phyloP scores from a whole-genome alignment of 2,113 vertebrate species.

The Esox niger region DNA sequence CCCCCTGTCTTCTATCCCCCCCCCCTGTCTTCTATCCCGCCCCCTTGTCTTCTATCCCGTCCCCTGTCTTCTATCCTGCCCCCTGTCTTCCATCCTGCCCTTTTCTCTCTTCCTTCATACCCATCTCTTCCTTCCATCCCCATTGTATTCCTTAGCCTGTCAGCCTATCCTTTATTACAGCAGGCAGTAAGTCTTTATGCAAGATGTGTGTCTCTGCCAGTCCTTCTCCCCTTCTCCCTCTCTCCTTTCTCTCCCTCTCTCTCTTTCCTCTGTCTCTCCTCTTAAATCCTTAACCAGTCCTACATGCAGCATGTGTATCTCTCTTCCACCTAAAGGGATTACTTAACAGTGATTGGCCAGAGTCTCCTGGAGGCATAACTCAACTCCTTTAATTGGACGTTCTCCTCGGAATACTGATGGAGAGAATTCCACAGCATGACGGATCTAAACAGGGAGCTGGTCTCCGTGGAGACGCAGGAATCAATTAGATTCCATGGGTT shows the following conservation, averaged over 20 bases:
- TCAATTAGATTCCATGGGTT: conserved; percentile 53
- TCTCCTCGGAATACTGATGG: conserved; percentile 62
- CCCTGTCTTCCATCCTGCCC: not conserved
- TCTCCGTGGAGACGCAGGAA: conserved; percentile 60
- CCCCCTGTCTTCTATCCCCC: too few relatives aligned
- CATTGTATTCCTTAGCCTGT: not conserved
- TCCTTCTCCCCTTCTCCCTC: not conserved
- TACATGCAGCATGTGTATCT: not conserved
- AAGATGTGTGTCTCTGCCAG: not conserved
- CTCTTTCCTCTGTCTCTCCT: not conserved
- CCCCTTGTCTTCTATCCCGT: not conserved
- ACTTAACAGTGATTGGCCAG: conserved; percentile 12
- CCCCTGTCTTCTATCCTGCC: not conserved
- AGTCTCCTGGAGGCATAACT: conserved; percentile 26
- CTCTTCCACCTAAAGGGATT: not conserved
- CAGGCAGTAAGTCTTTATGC: not conserved
- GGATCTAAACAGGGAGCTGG: conserved; percentile 53
- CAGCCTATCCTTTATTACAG: too few relatives aligned
- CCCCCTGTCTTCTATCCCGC: too few relatives aligned
- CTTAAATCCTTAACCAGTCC: conserved; percentile 1
- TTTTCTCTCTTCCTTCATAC: not conserved
- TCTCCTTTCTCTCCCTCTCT: not conserved
- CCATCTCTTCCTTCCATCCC: not conserved
- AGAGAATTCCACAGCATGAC: conserved; percentile 43
- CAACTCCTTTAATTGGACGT: conserved; percentile 45